Evolutionary conservation across 2,797 vertebrate genomes (phyloP), one percentile per base, ranked within the genome.

Genomic region (Bradypodion pumilum): DNA sequence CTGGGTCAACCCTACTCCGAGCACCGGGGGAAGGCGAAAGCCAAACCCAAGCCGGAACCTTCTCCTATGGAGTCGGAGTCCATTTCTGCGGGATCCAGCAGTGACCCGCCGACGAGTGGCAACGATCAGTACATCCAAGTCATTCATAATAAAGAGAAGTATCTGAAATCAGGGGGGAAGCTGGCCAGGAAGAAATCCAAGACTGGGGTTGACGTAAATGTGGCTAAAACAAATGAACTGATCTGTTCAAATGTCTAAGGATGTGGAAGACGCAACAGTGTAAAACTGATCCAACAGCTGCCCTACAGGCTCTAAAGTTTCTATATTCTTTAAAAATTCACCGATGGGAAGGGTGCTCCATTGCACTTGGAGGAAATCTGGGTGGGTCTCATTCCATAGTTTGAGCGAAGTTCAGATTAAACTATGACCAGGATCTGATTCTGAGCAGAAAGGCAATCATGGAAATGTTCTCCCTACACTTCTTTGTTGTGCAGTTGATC

Each of bases 61-160:
- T 95, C 96, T 3, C 90, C 96, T 75, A 98, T 97, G 0, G 98
- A 99, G 84, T 99, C 98, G 0, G 98, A 99, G 89, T 98, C 98
- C 0, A 74, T 96, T 42, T 99, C 98, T 0, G 85, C 96, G 16
- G 97, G 96, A 10, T 99, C 99, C 74, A 99, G 98, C 92, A 98
- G 98, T 0, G 98, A 99, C 91, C 98, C 97, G 0, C 97, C 98
- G 91, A 97, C 96, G 92, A 97, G 98, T 92, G 95, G 97, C 94
- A 96, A 96, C 0, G 98, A 98, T 92, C 98, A 98, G 87, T 97
- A 98, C 86, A 97, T 98, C 42, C 98, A 98, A 85, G 97, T 98
- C 89, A 96, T 97, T 85, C 97, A 96, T n/a, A 97, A 94, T 90
- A 98, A 97, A 88, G 96, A 97, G 81, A 97, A 95, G 86, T 95